Conservation (phyloP, 1,140 invertebrate genomes). For the Stegodyphus dumicola region DNA sequence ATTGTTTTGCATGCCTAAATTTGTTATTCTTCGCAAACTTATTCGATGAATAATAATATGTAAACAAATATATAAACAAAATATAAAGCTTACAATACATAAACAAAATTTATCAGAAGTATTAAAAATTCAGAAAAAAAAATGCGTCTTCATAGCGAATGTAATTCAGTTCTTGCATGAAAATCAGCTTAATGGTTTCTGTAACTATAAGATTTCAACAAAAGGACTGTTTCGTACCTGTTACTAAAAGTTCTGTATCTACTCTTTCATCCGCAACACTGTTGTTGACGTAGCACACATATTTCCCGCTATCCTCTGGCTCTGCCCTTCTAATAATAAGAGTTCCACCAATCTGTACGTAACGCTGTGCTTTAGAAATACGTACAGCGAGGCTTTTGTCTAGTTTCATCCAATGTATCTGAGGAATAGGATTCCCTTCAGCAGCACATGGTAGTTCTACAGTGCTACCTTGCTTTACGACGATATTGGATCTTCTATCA, state of each 20-base stretch:
- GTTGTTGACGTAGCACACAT: slow-evolving; percentile 65
- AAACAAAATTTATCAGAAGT: background rate
- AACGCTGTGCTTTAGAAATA: slow-evolving; percentile 17
- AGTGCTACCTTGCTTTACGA: slow-evolving; percentile 64
- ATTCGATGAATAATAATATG: too few relatives aligned
- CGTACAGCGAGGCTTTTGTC: slow-evolving; percentile 33
- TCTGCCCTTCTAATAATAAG: slow-evolving; percentile 61
- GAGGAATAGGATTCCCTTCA: slow-evolving; percentile 65
- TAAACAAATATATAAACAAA: too few relatives aligned
- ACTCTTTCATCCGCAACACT: slow-evolving; percentile 63
- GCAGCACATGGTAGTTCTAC: slow-evolving; percentile 69
- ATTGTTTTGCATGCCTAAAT: too few relatives aligned
- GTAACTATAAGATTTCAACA: background rate
- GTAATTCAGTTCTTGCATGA: background rate
- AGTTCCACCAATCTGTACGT: slow-evolving; percentile 48
- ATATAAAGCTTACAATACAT: too few relatives aligned
- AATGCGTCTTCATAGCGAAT: background rate
- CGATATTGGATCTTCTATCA: slow-evolving; percentile 61
- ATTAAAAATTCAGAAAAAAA: background rate
- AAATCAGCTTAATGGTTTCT: background rate
- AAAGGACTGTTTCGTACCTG: slow-evolving; percentile 51
- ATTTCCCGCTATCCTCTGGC: slow-evolving; percentile 62
- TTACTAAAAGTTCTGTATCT: slow-evolving; percentile 64
- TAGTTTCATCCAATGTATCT: slow-evolving; percentile 62
- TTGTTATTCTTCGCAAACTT: too few relatives aligned